Conservation (phyloP, 2,797 vertebrate species). For the Crenuchus spilurus region DNA sequence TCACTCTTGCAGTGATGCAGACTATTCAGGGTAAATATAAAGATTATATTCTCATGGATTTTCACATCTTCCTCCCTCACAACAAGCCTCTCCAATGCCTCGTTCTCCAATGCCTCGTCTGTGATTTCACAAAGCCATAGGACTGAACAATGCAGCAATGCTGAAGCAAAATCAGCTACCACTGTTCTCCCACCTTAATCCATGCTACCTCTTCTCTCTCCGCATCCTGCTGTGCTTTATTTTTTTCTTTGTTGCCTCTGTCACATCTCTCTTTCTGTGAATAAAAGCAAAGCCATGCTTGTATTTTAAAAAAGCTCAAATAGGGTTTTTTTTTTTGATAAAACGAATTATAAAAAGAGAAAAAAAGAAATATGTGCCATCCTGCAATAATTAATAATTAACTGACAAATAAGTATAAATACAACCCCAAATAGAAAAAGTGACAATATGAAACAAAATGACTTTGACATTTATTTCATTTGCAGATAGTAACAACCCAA, state of each 20-base stretch:
- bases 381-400: no score
- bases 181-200: constrained; percentile 6
- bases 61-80: not conserved
- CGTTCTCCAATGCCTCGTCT: not conserved
- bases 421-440: no score
- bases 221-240: not conserved
- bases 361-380: no score
- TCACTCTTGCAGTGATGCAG: not conserved
- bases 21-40: not conserved
- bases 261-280: not conserved
- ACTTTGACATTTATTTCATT: no score
- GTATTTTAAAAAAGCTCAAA: no score
- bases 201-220: not conserved
- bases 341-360: no score
- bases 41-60: not conserved
- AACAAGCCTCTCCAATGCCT: not conserved
- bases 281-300: no score
- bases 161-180: not conserved
- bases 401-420: no score
- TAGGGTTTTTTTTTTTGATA: no score
- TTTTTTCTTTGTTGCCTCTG: not conserved
- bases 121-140: constrained; percentile 5
- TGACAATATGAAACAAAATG: no score
- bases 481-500: no score
- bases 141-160: not conserved